These are phyloP conservation scores for Phocides pigmalion DNA, from an alignment of 1,140 invertebrate species.

Conservation along the genomic window DNA sequence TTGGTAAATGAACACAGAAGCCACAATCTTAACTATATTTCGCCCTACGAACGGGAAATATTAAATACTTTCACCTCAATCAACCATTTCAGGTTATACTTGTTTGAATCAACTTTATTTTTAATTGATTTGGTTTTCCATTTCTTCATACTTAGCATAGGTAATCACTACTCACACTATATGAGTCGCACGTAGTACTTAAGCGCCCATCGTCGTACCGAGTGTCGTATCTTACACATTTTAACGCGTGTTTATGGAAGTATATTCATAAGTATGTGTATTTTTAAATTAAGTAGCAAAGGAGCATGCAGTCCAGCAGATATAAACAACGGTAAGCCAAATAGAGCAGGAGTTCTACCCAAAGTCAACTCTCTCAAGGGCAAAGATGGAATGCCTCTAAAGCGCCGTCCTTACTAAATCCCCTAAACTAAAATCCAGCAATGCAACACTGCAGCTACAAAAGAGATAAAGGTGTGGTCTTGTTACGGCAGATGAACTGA, in stretches of 20 bases:
- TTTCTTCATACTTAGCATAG: slow-evolving; percentile 40
- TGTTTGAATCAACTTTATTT: slow-evolving; percentile 38
- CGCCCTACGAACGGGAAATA: slow-evolving; percentile 31
- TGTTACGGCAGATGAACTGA: no score
- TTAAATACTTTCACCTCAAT: slow-evolving; percentile 42
- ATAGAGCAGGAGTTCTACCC: no score
- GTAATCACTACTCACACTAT: not conserved
- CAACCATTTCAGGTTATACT: slow-evolving; percentile 33
- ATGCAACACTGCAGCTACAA: no score
- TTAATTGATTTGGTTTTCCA: slow-evolving; percentile 35
- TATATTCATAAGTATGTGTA: not conserved
- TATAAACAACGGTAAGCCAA: no score
- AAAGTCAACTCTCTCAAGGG: no score
- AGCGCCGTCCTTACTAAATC: no score
- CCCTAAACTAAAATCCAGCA: no score
- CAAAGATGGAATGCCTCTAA: no score
- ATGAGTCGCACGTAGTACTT: slow-evolving; percentile 10
- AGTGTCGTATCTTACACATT: slow-evolving; percentile 3
- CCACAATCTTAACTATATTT: slow-evolving; percentile 3
- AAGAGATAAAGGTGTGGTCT: no score
- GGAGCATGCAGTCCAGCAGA: no score
- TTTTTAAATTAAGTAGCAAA: no score
- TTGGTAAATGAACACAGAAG: not conserved
- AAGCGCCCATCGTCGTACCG: not conserved
- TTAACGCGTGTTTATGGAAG: not conserved